A percentile compares a stretch with the other conserved stretches of the same genome.
phyloP scores from a whole-genome alignment of 92 coral and sea anemone species.

The Nematostella vectensis region DNA sequence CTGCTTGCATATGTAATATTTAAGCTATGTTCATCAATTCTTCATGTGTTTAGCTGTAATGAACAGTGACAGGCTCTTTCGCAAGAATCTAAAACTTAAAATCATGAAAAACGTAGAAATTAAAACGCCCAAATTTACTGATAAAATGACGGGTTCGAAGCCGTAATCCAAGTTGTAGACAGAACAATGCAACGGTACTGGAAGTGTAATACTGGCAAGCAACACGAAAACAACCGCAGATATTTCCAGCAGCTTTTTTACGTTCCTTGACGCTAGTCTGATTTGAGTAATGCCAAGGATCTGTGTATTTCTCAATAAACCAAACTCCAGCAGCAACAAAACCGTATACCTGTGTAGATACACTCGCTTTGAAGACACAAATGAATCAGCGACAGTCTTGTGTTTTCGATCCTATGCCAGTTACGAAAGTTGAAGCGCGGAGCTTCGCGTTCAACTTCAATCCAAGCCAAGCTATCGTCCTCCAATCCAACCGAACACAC shows the following conservation, averaged over 20 bases:
- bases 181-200: background rate
- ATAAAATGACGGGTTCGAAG: background rate
- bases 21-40: constrained; percentile 66
- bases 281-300: too few species aligned
- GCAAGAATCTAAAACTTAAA: background rate
- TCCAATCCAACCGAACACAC: background rate
- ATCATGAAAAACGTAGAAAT: background rate
- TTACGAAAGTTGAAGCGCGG: too few species aligned
- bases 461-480: background rate
- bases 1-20: constrained; percentile 71
- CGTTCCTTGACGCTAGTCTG: too few species aligned
- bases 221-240: background rate
- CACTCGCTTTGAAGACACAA: too few species aligned
- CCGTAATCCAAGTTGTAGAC: background rate
- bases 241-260: too few species aligned
- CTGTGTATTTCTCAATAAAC: too few species aligned
- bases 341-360: too few species aligned
- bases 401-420: too few species aligned
- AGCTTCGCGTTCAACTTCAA: background rate
- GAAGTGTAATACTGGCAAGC: background rate
- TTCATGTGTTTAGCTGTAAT: constrained; percentile 25
- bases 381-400: too few species aligned
- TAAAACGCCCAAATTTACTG: background rate
- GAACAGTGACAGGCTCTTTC: constrained; percentile 2
- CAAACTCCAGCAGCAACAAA: too few species aligned